A percentile compares a stretch with the other conserved stretches of the same genome.
Conservation (phyloP, 2,797 vertebrate species). For the Knipowitschia caucasica region DNA sequence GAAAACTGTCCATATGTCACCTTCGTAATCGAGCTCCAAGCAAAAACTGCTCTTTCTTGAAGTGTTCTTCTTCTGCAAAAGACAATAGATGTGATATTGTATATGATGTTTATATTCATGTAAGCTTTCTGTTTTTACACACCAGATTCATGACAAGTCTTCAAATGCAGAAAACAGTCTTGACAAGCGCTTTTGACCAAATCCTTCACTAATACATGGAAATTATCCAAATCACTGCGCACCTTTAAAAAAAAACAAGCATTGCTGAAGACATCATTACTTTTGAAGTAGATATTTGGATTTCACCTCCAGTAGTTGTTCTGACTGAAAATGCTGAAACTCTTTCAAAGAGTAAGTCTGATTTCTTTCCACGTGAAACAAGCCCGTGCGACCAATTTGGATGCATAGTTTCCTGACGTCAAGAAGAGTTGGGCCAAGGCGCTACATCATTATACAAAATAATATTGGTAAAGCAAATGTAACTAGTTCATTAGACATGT, state of each 20-base stretch:
- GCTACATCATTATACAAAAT: conserved; percentile 54
- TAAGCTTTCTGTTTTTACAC: background rate
- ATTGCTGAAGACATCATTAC: background rate
- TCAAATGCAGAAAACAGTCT: conserved; percentile 64
- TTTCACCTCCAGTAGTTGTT: conserved; percentile 73
- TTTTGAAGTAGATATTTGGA: background rate
- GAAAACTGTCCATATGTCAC: conserved; percentile 56
- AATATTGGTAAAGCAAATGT: background rate
- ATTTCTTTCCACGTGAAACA: conserved; percentile 74
- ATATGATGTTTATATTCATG: background rate
- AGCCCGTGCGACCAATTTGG: conserved; percentile 69
- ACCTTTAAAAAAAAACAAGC: conserved; percentile 56
- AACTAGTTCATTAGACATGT: background rate
- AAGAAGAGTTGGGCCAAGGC: conserved; percentile 76
- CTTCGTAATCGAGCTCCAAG: conserved; percentile 73
- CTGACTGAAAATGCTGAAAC: conserved; percentile 71
- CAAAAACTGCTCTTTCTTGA: conserved; percentile 54
- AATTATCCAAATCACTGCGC: conserved; percentile 65
- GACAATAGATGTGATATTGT: too few relatives aligned
- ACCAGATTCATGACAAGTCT: conserved; percentile 56
- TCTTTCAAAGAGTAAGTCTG: conserved; percentile 77
- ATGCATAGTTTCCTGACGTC: conserved; percentile 83
- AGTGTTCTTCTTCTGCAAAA: conserved; percentile 31
- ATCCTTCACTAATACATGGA: conserved; percentile 79
- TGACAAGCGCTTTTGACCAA: conserved; percentile 74